Percentiles rank a stretch among this genome's conserved stretches.
These are phyloP conservation scores for Asobara japonica DNA, from an alignment of 1,140 invertebrate species.

Conservation along the genomic window DNA sequence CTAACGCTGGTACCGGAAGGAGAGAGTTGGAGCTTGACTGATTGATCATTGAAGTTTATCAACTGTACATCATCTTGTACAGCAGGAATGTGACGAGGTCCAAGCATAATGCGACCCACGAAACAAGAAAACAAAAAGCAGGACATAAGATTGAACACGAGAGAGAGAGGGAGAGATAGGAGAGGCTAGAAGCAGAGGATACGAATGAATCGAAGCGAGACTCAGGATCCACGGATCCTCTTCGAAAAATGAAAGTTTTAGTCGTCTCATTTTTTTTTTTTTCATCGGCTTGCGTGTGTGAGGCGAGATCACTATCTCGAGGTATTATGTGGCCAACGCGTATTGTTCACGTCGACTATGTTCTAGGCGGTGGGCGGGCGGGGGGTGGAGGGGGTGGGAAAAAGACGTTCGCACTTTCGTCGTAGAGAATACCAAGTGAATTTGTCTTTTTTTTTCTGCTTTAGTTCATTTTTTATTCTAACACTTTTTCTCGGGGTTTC, in stretches of 20 bases:
- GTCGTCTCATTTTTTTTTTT: conserved; percentile 12
- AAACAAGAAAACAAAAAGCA: no score
- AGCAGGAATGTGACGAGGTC: no score
- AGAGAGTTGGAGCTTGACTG: no score
- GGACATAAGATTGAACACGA: no score
- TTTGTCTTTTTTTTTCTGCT: neutral
- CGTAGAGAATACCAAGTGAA: neutral
- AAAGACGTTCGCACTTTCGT: conserved; percentile 31
- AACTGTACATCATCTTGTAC: no score
- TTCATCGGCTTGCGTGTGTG: neutral
- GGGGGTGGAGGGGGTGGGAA: conserved; percentile 6
- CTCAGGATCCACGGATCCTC: neutral
- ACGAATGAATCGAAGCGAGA: conserved; percentile 21
- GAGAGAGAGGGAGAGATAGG: neutral
- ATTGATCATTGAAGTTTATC: no score
- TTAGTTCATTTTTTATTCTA: conserved; percentile 10
- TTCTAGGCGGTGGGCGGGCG: no score
- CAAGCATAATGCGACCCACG: no score
- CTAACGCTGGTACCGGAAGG: no score
- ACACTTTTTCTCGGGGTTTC: neutral
- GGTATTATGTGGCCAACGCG: conserved; percentile 27
- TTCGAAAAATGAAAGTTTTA: conserved; percentile 28
- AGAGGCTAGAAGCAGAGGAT: neutral
- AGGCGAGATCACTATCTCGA: conserved; percentile 14
- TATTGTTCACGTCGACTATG: conserved; percentile 23